phyloP scores from a whole-genome alignment of 2,888 invertebrate genomes.

The Eristalis tenax region DNA sequence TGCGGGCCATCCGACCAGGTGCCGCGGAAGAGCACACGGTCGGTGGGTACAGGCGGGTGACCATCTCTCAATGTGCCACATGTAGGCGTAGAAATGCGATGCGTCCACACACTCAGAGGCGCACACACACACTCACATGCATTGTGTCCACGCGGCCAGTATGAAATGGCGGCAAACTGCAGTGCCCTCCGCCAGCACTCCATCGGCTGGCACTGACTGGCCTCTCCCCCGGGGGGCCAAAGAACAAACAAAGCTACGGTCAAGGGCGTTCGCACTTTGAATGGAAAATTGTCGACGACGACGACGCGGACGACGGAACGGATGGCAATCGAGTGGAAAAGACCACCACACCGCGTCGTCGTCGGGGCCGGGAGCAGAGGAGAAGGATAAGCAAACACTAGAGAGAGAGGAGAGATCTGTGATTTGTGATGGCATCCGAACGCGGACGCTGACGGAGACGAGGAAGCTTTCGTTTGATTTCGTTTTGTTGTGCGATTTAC shows the following conservation, averaged over 20 bases:
- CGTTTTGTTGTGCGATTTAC: background rate
- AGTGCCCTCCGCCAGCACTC: background rate
- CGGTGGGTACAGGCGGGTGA: background rate
- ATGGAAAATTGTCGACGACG: slow-evolving; percentile 49
- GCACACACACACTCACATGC: background rate
- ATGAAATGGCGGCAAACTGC: slow-evolving; percentile 64
- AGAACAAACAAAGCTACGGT: slow-evolving; percentile 69
- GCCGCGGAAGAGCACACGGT: background rate
- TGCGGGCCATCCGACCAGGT: slow-evolving; percentile 24
- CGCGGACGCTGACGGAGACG: too few relatives aligned
- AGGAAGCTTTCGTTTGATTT: background rate
- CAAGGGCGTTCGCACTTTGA: slow-evolving; percentile 70
- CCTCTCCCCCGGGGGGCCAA: slow-evolving; percentile 26
- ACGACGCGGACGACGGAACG: background rate
- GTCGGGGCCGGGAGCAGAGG: background rate
- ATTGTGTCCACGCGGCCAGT: background rate
- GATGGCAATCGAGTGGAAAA: slow-evolving; percentile 25
- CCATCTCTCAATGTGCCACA: background rate
- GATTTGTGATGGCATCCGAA: slow-evolving; percentile 2
- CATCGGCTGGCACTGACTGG: slow-evolving; percentile 1
- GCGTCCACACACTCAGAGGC: background rate
- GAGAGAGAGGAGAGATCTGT: background rate
- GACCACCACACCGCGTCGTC: background rate
- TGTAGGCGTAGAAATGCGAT: slow-evolving; percentile 10
- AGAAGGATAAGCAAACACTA: slow-evolving; percentile 26